phyloP scores from a whole-genome alignment of 2,888 invertebrate genomes.

The Eilema griseolum region DNA sequence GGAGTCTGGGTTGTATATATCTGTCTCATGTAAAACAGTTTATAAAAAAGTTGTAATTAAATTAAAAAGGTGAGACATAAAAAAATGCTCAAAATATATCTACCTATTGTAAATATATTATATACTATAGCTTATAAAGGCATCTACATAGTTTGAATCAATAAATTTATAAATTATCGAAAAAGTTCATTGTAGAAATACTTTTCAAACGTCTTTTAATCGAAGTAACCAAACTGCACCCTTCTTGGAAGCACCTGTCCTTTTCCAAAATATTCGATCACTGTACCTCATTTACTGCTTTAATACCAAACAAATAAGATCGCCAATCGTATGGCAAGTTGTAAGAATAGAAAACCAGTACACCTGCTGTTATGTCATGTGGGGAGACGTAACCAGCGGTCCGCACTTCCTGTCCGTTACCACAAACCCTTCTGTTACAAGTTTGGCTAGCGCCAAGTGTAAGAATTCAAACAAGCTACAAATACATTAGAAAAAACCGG shows the following conservation, averaged over 20 bases:
- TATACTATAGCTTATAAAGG: background rate
- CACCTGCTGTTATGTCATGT: constrained; percentile 22
- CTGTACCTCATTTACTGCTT: background rate
- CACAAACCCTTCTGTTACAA: constrained; percentile 31
- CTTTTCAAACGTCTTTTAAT: background rate
- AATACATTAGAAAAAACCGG: background rate
- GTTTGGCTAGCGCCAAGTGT: background rate
- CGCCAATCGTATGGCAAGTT: constrained; percentile 16
- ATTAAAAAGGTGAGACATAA: too few relatives aligned
- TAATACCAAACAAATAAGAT: constrained; percentile 13
- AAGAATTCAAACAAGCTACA: background rate
- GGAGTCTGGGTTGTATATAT: too few relatives aligned
- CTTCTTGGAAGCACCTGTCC: background rate
- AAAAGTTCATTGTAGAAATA: background rate
- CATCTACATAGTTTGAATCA: background rate
- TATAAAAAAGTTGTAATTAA: too few relatives aligned
- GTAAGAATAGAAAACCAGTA: constrained; percentile 2
- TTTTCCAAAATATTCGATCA: constrained; percentile 1
- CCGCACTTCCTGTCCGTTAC: constrained; percentile 50
- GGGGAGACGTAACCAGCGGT: constrained; percentile 32
- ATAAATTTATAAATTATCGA: background rate
- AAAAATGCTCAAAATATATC: too few relatives aligned
- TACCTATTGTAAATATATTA: background rate
- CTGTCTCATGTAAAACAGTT: too few relatives aligned
- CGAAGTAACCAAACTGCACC: background rate